Conservation (phyloP, 2,888 invertebrate genomes). For the Leptopilina myrica region DNA sequence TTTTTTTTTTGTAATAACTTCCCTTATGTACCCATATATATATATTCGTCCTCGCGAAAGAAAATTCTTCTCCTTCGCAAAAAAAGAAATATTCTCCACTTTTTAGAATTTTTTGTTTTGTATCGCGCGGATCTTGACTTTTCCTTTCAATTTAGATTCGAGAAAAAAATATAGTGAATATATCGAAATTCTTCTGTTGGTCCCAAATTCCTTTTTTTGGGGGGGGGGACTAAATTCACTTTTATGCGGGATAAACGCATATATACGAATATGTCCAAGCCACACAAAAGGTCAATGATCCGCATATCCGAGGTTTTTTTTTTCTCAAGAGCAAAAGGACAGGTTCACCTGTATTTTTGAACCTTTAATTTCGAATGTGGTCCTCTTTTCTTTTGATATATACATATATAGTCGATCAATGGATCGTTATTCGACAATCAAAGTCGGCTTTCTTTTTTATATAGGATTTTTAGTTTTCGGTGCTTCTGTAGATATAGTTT, state of each 20-base stretch:
- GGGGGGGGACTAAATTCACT: slow-evolving; percentile 44
- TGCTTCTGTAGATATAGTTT: background rate
- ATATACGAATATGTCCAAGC: slow-evolving; percentile 50
- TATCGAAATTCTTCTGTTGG: slow-evolving; percentile 10
- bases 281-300: slow-evolving; percentile 68
- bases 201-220: too few species aligned
- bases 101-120: too few species aligned
- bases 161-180: slow-evolving; percentile 12
- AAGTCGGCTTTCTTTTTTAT: slow-evolving; percentile 45
- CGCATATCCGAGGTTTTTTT: slow-evolving; percentile 63
- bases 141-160: background rate
- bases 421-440: slow-evolving; percentile 28
- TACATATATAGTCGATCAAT: slow-evolving; percentile 10
- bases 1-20: background rate
- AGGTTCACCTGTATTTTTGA: slow-evolving; percentile 63
- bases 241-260: slow-evolving; percentile 44
- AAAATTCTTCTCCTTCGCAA: slow-evolving; percentile 4
- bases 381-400: slow-evolving; percentile 15
- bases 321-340: slow-evolving; percentile 43
- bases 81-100: too few species aligned
- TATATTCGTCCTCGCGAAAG: slow-evolving; percentile 20
- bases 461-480: slow-evolving; percentile 23
- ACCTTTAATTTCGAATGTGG: slow-evolving; percentile 56
- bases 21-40: background rate
- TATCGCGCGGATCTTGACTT: too few species aligned